Percentiles rank a stretch among this genome's conserved stretches.
Conservation (phyloP, 2,797 vertebrate genomes). For the Dicrostonyx torquatus region DNA sequence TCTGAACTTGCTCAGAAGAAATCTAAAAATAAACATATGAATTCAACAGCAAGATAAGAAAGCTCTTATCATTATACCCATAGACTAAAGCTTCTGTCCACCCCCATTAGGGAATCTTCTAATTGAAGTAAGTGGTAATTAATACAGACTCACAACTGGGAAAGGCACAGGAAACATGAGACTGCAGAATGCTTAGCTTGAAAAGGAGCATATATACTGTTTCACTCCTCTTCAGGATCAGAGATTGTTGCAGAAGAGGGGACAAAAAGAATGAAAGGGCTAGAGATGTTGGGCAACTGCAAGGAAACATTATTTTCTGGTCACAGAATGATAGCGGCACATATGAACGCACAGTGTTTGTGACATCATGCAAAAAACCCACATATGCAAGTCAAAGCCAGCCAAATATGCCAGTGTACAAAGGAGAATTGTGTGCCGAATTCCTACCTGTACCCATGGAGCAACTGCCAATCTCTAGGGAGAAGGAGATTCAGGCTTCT, state of each 20-base stretch:
- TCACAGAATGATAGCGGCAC: not conserved
- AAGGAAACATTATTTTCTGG: not conserved
- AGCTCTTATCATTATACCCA: not conserved
- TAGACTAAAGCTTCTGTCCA: not conserved
- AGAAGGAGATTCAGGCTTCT: not conserved
- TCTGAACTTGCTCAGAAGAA: conserved; percentile 83
- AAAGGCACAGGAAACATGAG: not conserved
- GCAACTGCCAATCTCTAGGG: not conserved
- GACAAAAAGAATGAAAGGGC: not conserved
- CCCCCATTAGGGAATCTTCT: not conserved
- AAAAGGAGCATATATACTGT: not conserved
- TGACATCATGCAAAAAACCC: not conserved
- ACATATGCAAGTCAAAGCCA: not conserved
- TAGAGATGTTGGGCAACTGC: not conserved
- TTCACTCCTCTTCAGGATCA: not conserved
- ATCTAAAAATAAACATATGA: conserved; percentile 64
- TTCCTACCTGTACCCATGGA: not conserved
- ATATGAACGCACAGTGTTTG: not conserved
- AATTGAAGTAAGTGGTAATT: not conserved
- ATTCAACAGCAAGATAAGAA: conserved; percentile 48
- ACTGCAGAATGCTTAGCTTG: not conserved
- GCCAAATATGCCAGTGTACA: not conserved
- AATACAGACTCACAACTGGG: not conserved
- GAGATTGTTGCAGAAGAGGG: not conserved
- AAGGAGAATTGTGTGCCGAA: not conserved